phyloP scores from a whole-genome alignment of 2,888 invertebrate genomes.

The Polylopha cassiicola region DNA sequence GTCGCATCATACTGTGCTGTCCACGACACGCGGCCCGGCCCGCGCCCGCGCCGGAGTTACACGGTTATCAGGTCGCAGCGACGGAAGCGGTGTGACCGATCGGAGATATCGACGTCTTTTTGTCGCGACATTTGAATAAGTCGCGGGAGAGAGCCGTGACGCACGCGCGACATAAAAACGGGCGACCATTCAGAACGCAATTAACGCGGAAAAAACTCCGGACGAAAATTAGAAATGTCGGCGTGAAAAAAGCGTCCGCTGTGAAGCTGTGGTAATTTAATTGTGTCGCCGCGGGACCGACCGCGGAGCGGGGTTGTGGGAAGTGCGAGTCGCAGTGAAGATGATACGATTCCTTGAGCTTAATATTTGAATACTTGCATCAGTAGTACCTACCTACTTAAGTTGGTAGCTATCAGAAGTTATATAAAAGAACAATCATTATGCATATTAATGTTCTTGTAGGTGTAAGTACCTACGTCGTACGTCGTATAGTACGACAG shows the following conservation, averaged over 20 bases:
- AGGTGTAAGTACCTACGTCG: too few species aligned
- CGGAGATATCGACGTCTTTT: slow-evolving; percentile 33
- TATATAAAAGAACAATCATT: too few species aligned
- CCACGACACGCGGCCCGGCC: too few species aligned
- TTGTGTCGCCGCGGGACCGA: slow-evolving; percentile 55
- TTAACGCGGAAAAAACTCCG: slow-evolving; percentile 67
- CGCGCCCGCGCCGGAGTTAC: too few species aligned
- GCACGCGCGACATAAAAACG: slow-evolving; percentile 50
- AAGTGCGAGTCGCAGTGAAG: too few species aligned
- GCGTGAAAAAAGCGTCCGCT: slow-evolving; percentile 56
- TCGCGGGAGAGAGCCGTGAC: slow-evolving; percentile 44
- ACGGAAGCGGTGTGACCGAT: slow-evolving; percentile 36
- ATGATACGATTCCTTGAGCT: too few species aligned
- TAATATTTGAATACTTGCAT: too few species aligned
- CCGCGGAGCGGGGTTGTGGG: slow-evolving; percentile 30
- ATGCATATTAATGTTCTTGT: too few species aligned
- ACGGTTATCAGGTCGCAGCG: slow-evolving; percentile 18
- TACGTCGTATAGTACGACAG: too few species aligned
- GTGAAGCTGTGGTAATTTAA: slow-evolving; percentile 65
- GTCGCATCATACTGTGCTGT: too few species aligned
- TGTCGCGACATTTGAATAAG: slow-evolving; percentile 31
- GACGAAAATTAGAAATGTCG: slow-evolving; percentile 69
- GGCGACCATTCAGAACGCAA: slow-evolving; percentile 62
- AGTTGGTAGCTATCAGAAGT: too few species aligned
- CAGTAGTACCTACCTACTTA: too few species aligned